Base-by-base conservation (phyloP, 1,140 invertebrate species). In the Drosophila busckii region DNA sequence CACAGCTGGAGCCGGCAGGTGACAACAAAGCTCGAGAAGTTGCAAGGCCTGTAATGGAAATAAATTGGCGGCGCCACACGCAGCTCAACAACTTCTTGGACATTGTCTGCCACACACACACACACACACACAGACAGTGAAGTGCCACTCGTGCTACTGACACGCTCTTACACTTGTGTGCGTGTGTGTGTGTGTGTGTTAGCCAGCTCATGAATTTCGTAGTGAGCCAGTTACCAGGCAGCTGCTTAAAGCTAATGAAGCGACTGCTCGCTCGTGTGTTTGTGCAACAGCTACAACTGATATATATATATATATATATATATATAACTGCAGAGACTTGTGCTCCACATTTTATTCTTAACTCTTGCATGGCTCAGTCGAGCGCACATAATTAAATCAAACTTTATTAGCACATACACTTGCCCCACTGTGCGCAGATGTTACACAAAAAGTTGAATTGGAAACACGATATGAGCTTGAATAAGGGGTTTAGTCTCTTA, bases 361-460 rank as follows among this genome's bases (percentile, higher is more conserved):
- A 5, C 4, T 25, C 9, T 38, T 61, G 60, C 70, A 75, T 70
- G 70, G 65, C 42, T 52, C 60, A 56, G 66, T 76, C 60, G 46
- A 65, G 71, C 62, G 62, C 71, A 76, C 71, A 41, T 76, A 78
- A 76, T 76, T 76, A 76, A 76, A 78, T 70, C 67, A 62, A 66
- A 78, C 71, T 76, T 78, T 76, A 76, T 76, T 76, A 70, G 62
- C 71, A 70, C 71, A 66, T 76, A 70, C 50, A 62, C 22, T 52
- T n/a, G n/a, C n/a, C n/a, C n/a, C n/a, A n/a, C n/a, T n/a, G n/a
- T n/a, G n/a, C n/a, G n/a, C n/a, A n/a, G n/a, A n/a, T n/a, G n/a
- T n/a, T n/a, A n/a, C n/a, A n/a, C n/a, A n/a, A n/a, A n/a, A n/a
- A n/a, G n/a, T n/a, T n/a, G n/a, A n/a, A n/a, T n/a, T n/a, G n/a